These are phyloP conservation scores for Promerops cafer DNA, from an alignment of 2,113 vertebrate species.

Conservation along the genomic window DNA sequence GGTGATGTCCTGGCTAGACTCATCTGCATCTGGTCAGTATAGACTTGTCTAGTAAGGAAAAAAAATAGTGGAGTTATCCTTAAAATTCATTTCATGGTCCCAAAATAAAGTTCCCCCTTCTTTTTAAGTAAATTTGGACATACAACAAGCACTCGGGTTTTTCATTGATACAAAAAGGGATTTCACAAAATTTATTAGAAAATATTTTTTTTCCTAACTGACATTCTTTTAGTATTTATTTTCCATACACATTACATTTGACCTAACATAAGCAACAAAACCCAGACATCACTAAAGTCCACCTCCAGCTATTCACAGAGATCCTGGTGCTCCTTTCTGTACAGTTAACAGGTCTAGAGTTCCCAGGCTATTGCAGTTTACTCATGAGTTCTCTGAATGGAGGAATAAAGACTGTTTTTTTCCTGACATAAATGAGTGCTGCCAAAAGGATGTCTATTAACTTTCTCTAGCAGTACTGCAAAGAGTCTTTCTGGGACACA, in stretches of 20 bases:
- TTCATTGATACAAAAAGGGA: not conserved
- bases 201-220: not conserved
- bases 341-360: not conserved
- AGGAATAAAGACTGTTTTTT: not conserved
- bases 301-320: slow-evolving; percentile 20
- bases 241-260: slow-evolving; percentile 30
- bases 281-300: slow-evolving; percentile 38
- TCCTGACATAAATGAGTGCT: not conserved
- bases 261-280: slow-evolving; percentile 33
- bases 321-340: not conserved
- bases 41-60: not conserved
- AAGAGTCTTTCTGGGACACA: not conserved
- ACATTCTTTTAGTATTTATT: not conserved
- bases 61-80: not conserved
- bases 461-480: not conserved
- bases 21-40: not conserved
- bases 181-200: not conserved
- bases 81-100: not conserved
- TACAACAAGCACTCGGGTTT: accelerated
- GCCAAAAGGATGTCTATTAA: not conserved
- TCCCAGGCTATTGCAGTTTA: slow-evolving; percentile 13
- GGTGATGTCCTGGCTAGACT: not conserved
- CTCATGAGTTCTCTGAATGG: not conserved
- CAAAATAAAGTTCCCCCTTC: not conserved
- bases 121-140: not conserved